Percentiles rank a stretch among this genome's conserved stretches.
phyloP scores from a whole-genome alignment of 2,888 invertebrate species.

The Ernsta delagoae region DNA sequence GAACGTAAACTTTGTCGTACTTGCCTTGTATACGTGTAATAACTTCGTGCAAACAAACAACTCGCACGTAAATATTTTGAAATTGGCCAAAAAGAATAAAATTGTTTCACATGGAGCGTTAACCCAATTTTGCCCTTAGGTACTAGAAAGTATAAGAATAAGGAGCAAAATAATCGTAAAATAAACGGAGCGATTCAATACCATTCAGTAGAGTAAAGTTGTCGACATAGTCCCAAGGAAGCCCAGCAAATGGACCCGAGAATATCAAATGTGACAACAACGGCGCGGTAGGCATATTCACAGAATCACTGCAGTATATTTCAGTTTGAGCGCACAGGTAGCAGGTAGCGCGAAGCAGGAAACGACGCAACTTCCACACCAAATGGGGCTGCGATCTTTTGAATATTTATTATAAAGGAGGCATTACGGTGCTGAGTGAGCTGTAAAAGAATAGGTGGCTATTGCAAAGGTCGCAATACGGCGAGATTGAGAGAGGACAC shows the following conservation, averaged over 20 bases:
- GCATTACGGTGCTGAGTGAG: slow-evolving; percentile 14
- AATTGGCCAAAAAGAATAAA: neutral
- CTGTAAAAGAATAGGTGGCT: slow-evolving; percentile 6
- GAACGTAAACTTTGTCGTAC: slow-evolving; percentile 10
- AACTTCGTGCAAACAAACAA: neutral
- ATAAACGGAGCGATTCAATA: neutral
- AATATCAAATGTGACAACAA: slow-evolving; percentile 11
- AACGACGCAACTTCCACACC: slow-evolving; percentile 23
- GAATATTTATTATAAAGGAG: slow-evolving; percentile 30
- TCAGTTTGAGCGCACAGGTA: slow-evolving; percentile 5
- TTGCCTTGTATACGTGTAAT: neutral
- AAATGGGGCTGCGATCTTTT: slow-evolving; percentile 10
- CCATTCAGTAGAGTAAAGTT: neutral
- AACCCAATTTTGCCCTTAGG: too few species aligned
- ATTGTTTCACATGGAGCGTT: too few species aligned
- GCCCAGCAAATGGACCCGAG: slow-evolving; percentile 9
- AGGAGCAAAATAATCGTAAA: neutral
- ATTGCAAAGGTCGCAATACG: slow-evolving; percentile 15
- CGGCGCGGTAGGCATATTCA: slow-evolving; percentile 14
- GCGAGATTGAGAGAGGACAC: slow-evolving; percentile 7
- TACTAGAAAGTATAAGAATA: neutral
- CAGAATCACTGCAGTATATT: slow-evolving; percentile 17
- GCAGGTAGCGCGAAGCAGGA: slow-evolving; percentile 5
- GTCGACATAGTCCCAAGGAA: neutral
- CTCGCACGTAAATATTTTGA: neutral